Evolutionary conservation across 2,888 invertebrate species (phyloP).

Genomic region (Archaeoteleia sp.): DNA sequence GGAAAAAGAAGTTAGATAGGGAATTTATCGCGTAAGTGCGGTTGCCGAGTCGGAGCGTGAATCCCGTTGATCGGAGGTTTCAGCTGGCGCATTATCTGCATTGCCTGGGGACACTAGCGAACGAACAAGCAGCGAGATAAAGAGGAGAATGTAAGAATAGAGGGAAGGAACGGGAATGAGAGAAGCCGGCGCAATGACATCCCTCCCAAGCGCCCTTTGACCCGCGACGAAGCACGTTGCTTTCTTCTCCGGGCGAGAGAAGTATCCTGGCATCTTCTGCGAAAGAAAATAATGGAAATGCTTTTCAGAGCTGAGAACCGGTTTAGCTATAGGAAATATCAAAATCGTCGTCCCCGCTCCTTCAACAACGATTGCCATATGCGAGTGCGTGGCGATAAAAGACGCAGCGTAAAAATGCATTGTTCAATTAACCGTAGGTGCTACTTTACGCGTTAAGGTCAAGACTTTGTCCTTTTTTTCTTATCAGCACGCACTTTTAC

Average conservation of each 20-base stretch:
- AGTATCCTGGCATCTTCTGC: neutral
- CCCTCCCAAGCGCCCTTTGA: conserved; percentile 11
- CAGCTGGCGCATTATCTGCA: conserved; percentile 22
- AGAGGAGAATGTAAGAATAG: neutral
- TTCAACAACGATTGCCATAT: neutral
- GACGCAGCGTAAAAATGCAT: no score
- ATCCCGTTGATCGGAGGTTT: conserved; percentile 27
- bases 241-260: conserved; percentile 7
- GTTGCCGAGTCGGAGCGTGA: conserved; percentile 23
- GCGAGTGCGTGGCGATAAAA: neutral
- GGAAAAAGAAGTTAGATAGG: conserved; percentile 14
- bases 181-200: conserved; percentile 10
- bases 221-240: conserved; percentile 5
- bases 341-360: neutral
- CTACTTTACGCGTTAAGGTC: no score
- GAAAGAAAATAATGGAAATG: conserved; percentile 10
- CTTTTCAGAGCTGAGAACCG: conserved; percentile 1
- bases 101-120: conserved; percentile 17
- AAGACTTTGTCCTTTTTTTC: no score
- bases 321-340: neutral
- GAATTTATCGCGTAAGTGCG: conserved; percentile 38
- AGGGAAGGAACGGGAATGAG: neutral
- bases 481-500: no score
- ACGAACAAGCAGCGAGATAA: conserved; percentile 4
- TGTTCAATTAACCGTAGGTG: no score